phyloP scores from a whole-genome alignment of 2,797 vertebrate species.

The Sandelia bainsii region DNA sequence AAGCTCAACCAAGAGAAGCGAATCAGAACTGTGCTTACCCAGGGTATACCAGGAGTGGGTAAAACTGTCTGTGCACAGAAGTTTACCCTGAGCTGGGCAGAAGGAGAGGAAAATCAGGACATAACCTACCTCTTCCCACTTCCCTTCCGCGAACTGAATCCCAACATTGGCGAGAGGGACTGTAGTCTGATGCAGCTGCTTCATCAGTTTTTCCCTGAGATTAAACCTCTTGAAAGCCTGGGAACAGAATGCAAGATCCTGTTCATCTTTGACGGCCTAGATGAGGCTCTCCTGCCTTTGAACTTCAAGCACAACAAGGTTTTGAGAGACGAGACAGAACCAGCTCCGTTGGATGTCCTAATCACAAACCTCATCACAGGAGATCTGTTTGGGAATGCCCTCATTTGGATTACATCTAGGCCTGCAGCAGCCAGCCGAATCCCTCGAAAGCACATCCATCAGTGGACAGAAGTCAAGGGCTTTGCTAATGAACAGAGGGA shows the following conservation, averaged over 20 bases:
- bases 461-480: slow-evolving; percentile 60
- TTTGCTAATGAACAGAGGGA: slow-evolving; percentile 56
- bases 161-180: slow-evolving; percentile 14
- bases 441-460: slow-evolving; percentile 39
- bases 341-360: slow-evolving; percentile 32
- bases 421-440: slow-evolving; percentile 54
- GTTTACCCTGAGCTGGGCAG: slow-evolving; percentile 61
- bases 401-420: slow-evolving; percentile 60
- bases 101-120: slow-evolving; percentile 53
- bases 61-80: slow-evolving; percentile 59
- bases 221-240: slow-evolving; percentile 22
- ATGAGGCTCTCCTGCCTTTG: slow-evolving; percentile 55
- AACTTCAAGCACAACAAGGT: slow-evolving; percentile 55
- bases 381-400: slow-evolving; percentile 37
- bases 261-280: slow-evolving; percentile 63
- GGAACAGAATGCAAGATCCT: slow-evolving; percentile 31
- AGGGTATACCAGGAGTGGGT: slow-evolving; percentile 61
- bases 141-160: slow-evolving; percentile 62
- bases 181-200: slow-evolving; percentile 53
- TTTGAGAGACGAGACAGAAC: slow-evolving; percentile 43
- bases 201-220: slow-evolving; percentile 54
- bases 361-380: slow-evolving; percentile 65
- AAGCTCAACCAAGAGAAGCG: slow-evolving; percentile 26
- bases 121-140: slow-evolving; percentile 53
- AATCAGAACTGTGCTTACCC: slow-evolving; percentile 54